Evolutionary conservation across 2,797 vertebrate species (phyloP), one percentile per base, ranked within the genome.

Genomic region (Enteromius treurensis): DNA sequence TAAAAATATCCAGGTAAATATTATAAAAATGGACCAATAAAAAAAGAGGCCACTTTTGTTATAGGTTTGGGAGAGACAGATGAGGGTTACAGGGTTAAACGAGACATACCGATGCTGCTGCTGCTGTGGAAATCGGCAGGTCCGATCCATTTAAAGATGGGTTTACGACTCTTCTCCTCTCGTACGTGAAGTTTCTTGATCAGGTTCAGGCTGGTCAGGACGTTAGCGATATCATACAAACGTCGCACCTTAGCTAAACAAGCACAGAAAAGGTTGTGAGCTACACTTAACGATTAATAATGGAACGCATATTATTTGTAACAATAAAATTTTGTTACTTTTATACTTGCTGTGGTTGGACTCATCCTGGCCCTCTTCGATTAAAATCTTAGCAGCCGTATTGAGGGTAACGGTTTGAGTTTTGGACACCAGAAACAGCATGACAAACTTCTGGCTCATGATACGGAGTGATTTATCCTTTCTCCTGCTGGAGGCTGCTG

Each of bases 391-490:
- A 45, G 98, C 98, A 37, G 98, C 98, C n/a, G 96, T 90, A 74
- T 99, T 98, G 80, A 99, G 93, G 86, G 96, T 98, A 62, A 99
- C 97, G 83, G 97, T 94, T 5, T 94, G 96, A 69, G 97, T 96
- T 51, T 90, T 92, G 0, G 96, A 98, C 76, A 98, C 97, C 88
- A 99, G 94, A 90, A 99, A 99, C 55, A 99, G 92, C 98, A 98
- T 99, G 88, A 99, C 97, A 85, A 99, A 99, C 92, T 99, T 98
- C 93, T 99, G 97, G 91, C 97, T 99, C 97, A 99, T 98, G 86
- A 99, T 97, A 81, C 97, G 92, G 87, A 99, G 92, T 80, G 98
- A 98, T 86, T 99, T 99, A 91, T 98, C 97, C 90, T 99, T 99
- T 86, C 96, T 94, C 86, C 97, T 97, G 79, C 98, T 98, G 40